These are phyloP conservation scores for Leptinotarsa undecemlineata DNA, from an alignment of 1,140 invertebrate genomes.

Conservation along the genomic window DNA sequence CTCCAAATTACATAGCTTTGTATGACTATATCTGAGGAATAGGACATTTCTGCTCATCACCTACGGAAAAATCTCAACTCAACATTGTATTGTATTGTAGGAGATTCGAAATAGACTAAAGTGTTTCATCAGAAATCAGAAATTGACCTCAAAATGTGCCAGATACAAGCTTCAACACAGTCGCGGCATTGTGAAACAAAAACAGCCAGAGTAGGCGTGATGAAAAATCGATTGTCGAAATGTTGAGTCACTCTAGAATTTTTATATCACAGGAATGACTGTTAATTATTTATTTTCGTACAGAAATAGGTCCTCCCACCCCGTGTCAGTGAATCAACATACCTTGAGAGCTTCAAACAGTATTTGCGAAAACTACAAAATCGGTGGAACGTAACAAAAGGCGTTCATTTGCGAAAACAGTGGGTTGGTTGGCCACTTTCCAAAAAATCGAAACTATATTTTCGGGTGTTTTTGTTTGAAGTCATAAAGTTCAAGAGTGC, in stretches of 20 bases:
- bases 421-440: background rate
- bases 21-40: no score
- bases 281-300: background rate
- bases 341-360: background rate
- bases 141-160: no score
- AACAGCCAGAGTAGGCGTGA: background rate
- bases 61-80: no score
- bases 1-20: no score
- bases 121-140: no score
- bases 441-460: constrained; percentile 8
- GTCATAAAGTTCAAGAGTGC: constrained; percentile 19
- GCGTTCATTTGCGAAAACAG: background rate
- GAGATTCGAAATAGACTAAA: no score
- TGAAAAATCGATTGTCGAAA: background rate
- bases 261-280: background rate
- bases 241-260: background rate
- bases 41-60: no score
- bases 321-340: background rate
- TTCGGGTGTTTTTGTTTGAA: constrained; percentile 3
- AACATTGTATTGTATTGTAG: no score
- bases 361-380: background rate
- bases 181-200: background rate
- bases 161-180: background rate
- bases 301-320: background rate
- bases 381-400: background rate